Evolutionary conservation across 2,113 vertebrate species (phyloP).

Genomic region (Delphinus delphis): DNA sequence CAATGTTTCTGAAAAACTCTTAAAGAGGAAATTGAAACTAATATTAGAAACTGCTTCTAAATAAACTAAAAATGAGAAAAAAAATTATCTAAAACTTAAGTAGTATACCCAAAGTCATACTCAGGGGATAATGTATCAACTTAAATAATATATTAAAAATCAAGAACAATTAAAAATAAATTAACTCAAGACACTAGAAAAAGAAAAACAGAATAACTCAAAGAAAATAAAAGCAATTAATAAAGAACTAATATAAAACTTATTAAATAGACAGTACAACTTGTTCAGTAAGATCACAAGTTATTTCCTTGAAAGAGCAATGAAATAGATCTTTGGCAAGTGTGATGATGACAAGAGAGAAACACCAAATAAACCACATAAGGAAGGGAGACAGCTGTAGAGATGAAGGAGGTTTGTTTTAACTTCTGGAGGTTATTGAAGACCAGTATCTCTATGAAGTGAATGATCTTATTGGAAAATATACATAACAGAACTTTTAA

Average conservation of each 20-base stretch:
- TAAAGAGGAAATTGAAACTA: not conserved
- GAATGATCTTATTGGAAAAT: not conserved
- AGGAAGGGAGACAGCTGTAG: not conserved
- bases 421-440: not conserved
- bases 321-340: not conserved
- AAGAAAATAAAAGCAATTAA: not conserved
- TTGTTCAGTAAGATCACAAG: not conserved
- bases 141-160: not conserved
- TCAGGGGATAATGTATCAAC: not conserved
- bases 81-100: conserved; percentile 9
- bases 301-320: not conserved
- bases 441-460: not conserved
- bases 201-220: not conserved
- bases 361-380: not conserved
- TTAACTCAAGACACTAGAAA: not conserved
- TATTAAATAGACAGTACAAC: not conserved
- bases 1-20: not conserved
- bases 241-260: not conserved
- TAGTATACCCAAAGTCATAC: not conserved
- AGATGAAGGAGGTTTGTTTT: not conserved
- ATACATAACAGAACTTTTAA: not conserved
- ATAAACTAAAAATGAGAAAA: conserved; percentile 20
- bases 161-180: not conserved
- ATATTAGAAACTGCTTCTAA: not conserved
- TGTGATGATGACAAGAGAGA: not conserved